These are phyloP conservation scores for Nesoenas mayeri DNA, from an alignment of 2,113 vertebrate genomes.

Conservation along the genomic window DNA sequence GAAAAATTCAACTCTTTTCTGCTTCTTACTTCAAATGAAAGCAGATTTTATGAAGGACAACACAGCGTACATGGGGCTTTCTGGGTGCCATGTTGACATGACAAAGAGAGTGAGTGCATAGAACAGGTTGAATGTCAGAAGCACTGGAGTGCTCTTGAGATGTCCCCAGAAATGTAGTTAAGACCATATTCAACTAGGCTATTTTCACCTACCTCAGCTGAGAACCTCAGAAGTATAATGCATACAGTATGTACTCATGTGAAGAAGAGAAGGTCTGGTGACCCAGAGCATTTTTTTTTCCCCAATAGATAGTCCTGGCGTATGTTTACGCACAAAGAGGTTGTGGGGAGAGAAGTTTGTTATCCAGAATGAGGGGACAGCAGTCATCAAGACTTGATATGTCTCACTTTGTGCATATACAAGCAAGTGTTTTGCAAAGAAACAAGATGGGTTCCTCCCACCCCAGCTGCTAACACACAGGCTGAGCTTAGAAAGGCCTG, in stretches of 20 bases:
- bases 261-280: background rate
- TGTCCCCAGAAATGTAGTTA: background rate
- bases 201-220: background rate
- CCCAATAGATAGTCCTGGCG: background rate
- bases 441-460: background rate
- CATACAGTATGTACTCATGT: background rate
- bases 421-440: background rate
- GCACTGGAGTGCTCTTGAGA: background rate
- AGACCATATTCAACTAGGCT: background rate
- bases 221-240: background rate
- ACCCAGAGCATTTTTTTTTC: background rate
- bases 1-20: background rate
- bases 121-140: background rate
- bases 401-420: background rate
- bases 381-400: background rate
- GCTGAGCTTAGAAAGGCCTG: background rate
- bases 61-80: background rate
- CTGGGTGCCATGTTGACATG: background rate
- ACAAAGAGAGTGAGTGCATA: background rate
- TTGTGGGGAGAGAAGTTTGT: background rate
- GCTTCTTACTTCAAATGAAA: background rate
- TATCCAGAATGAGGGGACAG: background rate
- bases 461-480: background rate
- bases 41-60: background rate
- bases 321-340: background rate